Percentiles rank a stretch among this genome's conserved stretches.
Evolutionary conservation across 2,113 vertebrate genomes (phyloP).

Genomic region (Patagioenas fasciata): DNA sequence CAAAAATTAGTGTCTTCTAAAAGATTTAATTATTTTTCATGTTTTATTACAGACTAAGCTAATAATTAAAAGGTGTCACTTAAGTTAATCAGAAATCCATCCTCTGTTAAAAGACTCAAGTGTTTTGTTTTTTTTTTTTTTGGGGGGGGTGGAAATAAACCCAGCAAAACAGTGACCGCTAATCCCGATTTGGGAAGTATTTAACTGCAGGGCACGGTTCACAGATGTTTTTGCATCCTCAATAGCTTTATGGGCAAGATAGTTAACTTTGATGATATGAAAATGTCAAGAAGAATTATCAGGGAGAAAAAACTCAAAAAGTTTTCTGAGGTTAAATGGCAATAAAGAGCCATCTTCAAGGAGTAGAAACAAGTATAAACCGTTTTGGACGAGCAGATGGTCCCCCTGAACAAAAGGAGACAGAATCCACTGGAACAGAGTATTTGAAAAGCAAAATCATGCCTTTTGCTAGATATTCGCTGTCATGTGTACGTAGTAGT

Average conservation of each 20-base stretch:
- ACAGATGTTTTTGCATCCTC: not conserved
- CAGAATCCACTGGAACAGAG: not conserved
- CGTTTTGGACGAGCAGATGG: not conserved
- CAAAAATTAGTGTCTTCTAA: not conserved
- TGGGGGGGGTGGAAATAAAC: rapidly evolving
- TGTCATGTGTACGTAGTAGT: not conserved
- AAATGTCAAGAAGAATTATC: conserved; percentile 25
- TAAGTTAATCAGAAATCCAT: not conserved
- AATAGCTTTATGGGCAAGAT: not conserved
- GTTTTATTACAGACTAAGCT: not conserved
- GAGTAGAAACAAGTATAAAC: not conserved
- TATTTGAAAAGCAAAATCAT: conserved; percentile 7
- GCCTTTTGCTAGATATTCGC: not conserved
- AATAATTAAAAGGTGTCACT: not conserved
- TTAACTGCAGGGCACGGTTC: not conserved
- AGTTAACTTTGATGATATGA: conserved; percentile 24
- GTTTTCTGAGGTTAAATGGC: not conserved
- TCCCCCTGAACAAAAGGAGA: not conserved
- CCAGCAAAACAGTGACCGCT: not conserved
- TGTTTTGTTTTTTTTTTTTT: not conserved
- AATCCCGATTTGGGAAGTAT: not conserved
- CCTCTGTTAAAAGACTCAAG: not conserved
- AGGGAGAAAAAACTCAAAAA: not conserved
- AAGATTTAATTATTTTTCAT: not conserved
- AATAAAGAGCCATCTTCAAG: not conserved